A percentile compares a stretch with the other conserved stretches of the same genome.
Evolutionary conservation across 2,113 vertebrate species (phyloP).

Genomic region (Hippocampus comes): DNA sequence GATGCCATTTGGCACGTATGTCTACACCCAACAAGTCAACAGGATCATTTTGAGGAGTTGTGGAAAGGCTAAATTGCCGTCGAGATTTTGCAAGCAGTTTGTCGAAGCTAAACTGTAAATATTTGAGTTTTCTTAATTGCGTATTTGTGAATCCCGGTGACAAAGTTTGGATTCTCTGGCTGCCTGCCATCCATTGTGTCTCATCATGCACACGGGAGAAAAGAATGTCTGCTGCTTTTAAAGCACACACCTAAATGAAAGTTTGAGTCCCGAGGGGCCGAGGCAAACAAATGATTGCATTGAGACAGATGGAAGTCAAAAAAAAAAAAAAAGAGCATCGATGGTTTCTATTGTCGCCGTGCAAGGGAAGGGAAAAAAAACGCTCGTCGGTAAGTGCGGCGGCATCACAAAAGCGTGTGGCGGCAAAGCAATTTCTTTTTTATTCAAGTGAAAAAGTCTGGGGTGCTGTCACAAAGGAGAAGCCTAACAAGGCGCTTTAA

Average conservation of each 20-base stretch:
- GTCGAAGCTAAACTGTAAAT: background rate
- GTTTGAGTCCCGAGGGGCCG: constrained; percentile 40
- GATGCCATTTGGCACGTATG: too few species aligned
- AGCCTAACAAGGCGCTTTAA: constrained; percentile 73
- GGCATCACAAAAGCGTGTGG: constrained; percentile 66
- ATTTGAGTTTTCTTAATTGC: background rate
- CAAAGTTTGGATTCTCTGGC: background rate
- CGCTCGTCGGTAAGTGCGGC: constrained; percentile 50
- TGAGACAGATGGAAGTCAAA: constrained; percentile 47
- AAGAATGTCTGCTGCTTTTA: constrained; percentile 1
- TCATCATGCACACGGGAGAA: background rate
- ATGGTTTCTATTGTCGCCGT: constrained; percentile 60
- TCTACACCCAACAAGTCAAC: too few species aligned
- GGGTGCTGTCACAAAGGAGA: constrained; percentile 70
- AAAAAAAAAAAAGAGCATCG: constrained; percentile 24
- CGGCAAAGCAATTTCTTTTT: constrained; percentile 70
- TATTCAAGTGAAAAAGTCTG: constrained; percentile 75
- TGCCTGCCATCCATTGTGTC: background rate
- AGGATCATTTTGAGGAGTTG: too few species aligned
- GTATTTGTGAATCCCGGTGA: background rate
- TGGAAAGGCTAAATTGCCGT: background rate
- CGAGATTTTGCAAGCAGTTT: background rate
- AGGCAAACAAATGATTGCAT: constrained; percentile 60
- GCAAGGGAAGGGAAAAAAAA: background rate
- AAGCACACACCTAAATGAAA: constrained; percentile 48